Evolutionary conservation across 2,113 vertebrate genomes (phyloP).

Genomic region (Actenoides hombroni): DNA sequence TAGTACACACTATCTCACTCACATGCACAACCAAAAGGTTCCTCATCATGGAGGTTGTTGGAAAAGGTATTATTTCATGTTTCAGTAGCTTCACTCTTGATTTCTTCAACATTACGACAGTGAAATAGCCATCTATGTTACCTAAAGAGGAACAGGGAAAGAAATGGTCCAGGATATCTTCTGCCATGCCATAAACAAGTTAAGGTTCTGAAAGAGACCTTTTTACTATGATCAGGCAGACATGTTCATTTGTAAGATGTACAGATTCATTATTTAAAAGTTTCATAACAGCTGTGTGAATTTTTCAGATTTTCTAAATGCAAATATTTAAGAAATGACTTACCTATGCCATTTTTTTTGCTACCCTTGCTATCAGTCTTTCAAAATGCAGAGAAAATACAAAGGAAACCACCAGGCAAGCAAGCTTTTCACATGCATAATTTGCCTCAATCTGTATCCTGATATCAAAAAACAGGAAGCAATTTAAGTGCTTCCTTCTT

Average conservation of each 20-base stretch:
- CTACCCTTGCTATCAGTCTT: not conserved
- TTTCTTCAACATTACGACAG: slow-evolving; percentile 91
- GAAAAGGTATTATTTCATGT: slow-evolving; percentile 83
- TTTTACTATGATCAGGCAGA: not conserved
- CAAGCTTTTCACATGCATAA: not conserved
- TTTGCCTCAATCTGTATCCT: not conserved
- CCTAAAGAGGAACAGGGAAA: slow-evolving; percentile 72
- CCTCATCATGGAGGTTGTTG: slow-evolving; percentile 90
- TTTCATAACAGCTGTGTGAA: rapidly evolving
- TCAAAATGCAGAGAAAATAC: not conserved
- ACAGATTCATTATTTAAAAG: not conserved
- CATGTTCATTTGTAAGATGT: rapidly evolving
- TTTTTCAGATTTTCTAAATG: not conserved
- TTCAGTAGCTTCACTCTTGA: slow-evolving; percentile 84
- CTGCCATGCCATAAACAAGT: not conserved
- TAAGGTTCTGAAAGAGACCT: not conserved
- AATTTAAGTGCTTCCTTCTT: not conserved
- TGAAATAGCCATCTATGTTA: slow-evolving; percentile 87
- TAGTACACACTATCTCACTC: slow-evolving; percentile 31
- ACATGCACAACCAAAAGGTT: slow-evolving; percentile 90
- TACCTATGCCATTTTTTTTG: too few relatives aligned
- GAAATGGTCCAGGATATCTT: not conserved
- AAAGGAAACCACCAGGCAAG: not conserved
- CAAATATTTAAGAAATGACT: not conserved
- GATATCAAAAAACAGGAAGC: not conserved